Evolutionary conservation across 2,797 vertebrate genomes (phyloP).

Genomic region (Tangara arthus): DNA sequence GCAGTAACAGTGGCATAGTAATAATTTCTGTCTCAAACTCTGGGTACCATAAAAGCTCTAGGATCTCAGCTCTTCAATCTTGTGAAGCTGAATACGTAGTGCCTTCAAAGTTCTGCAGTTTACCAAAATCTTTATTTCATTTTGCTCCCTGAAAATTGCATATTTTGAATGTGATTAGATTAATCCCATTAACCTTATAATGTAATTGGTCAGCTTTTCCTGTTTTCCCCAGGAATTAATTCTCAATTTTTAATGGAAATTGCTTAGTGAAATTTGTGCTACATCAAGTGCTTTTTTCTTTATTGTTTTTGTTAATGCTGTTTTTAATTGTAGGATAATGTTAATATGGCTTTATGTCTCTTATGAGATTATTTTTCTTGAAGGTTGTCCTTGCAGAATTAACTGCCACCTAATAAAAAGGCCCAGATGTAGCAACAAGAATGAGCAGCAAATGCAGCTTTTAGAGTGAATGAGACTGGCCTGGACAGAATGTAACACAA

Average conservation of each 20-base stretch:
- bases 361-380: slow-evolving; percentile 4
- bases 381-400: slow-evolving; percentile 9
- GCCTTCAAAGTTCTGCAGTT: not conserved
- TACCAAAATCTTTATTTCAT: slow-evolving; percentile 5
- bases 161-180: slow-evolving; percentile 24
- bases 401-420: not conserved
- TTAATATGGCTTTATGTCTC: not conserved
- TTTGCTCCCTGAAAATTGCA: not conserved
- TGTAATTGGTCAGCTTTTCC: slow-evolving; percentile 39
- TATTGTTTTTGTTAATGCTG: slow-evolving; percentile 13
- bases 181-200: slow-evolving; percentile 35
- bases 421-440: not conserved
- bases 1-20: not conserved
- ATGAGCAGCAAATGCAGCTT: not conserved
- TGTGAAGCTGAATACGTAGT: not conserved
- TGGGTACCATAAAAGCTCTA: not conserved
- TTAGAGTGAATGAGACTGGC: not conserved
- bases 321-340: slow-evolving; percentile 2
- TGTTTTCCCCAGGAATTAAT: slow-evolving; percentile 27
- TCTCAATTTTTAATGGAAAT: slow-evolving; percentile 19
- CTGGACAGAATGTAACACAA: not conserved
- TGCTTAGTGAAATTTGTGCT: slow-evolving; percentile 8
- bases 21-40: not conserved
- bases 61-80: not conserved
- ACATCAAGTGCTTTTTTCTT: not conserved